Conservation (phyloP, 1,140 invertebrate species). For the Xylocopa sonorina region DNA sequence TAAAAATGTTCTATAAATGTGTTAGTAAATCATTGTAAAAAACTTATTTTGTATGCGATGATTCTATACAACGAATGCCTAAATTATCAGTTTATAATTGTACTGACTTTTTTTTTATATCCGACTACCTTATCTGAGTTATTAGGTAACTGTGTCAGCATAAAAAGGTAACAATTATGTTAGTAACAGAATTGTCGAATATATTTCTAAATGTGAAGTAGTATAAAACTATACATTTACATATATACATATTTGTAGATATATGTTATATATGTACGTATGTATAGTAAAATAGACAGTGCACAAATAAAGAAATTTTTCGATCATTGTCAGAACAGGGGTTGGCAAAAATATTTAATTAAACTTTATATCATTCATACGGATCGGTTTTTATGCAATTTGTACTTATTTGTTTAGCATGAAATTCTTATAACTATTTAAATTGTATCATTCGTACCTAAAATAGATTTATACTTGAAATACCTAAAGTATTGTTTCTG, state of each 20-base stretch:
- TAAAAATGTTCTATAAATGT: neutral
- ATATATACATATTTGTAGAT: constrained; percentile 14
- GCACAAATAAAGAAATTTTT: constrained; percentile 31
- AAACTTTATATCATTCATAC: neutral
- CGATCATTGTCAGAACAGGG: neutral
- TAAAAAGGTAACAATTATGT: constrained; percentile 27
- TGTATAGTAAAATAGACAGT: constrained; percentile 35
- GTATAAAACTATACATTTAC: constrained; percentile 53
- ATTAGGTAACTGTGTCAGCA: constrained; percentile 43
- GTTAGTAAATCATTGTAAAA: neutral
- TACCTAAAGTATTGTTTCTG: constrained; percentile 5
- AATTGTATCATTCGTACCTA: neutral
- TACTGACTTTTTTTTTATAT: constrained; percentile 31
- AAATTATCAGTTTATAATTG: constrained; percentile 23
- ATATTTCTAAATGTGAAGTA: constrained; percentile 62
- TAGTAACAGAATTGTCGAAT: constrained; percentile 35
- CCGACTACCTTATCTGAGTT: constrained; percentile 31
- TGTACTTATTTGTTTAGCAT: constrained; percentile 25
- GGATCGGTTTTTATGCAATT: neutral
- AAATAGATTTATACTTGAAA: constrained; percentile 7
- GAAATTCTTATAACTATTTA: constrained; percentile 12
- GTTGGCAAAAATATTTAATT: neutral
- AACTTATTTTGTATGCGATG: constrained; percentile 45
- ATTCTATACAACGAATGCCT: constrained; percentile 36
- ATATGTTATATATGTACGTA: neutral